Percentiles rank a stretch among this genome's conserved stretches.
These are phyloP conservation scores for Petrocephalus microphthalmus DNA, from an alignment of 2,113 vertebrate species.

Conservation along the genomic window DNA sequence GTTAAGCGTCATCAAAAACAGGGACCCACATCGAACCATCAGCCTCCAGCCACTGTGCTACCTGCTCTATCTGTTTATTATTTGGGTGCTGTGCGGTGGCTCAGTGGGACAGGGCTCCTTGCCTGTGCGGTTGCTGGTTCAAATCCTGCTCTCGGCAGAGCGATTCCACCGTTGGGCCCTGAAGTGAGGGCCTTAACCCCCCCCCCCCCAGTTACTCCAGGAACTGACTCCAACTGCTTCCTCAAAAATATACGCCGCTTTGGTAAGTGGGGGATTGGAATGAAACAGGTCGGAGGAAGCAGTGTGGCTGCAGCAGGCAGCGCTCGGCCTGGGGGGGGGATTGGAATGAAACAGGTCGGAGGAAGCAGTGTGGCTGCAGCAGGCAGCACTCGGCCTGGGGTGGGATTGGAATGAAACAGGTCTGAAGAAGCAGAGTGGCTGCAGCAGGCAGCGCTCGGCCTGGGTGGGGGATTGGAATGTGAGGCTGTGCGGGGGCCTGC, in stretches of 20 bases:
- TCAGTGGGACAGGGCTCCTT: not conserved
- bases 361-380: not conserved
- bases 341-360: not conserved
- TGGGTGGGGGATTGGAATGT: not conserved
- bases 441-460: not conserved
- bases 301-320: not conserved
- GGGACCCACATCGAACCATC: not conserved
- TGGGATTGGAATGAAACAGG: no score
- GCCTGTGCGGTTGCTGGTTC: not conserved
- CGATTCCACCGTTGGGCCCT: not conserved
- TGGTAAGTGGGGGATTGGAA: no score
- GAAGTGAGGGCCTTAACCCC: not conserved
- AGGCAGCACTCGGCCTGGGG: not conserved
- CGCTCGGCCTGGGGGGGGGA: not conserved
- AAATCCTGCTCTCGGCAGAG: not conserved
- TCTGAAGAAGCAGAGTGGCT: not conserved
- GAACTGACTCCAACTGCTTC: not conserved
- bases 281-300: not conserved
- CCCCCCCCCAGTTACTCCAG: not conserved
- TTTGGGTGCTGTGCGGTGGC: not conserved
- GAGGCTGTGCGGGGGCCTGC: not conserved
- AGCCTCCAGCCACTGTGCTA: not conserved
- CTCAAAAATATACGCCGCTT: not conserved
- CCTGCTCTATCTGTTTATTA: not conserved
- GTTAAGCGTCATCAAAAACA: not conserved